Conservation (phyloP, 2,797 vertebrate genomes). For the Characodon lateralis region DNA sequence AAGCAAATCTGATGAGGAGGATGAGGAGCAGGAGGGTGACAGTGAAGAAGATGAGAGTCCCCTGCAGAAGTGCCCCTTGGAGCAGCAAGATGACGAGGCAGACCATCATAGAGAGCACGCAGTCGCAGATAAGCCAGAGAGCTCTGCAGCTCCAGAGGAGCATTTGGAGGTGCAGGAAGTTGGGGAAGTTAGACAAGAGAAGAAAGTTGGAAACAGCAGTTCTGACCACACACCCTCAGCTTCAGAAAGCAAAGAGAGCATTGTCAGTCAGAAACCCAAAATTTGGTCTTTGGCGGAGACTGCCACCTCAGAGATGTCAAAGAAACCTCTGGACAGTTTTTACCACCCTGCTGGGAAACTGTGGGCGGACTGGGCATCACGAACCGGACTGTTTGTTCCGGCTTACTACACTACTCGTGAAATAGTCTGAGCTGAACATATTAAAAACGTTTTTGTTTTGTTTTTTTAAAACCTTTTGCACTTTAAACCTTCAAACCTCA, state of each 20-base stretch:
- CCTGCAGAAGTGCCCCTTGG: slow-evolving; percentile 62
- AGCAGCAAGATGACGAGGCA: slow-evolving; percentile 63
- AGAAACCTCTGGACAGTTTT: slow-evolving; percentile 56
- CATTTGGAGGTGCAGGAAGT: slow-evolving; percentile 44
- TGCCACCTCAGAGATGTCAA: slow-evolving; percentile 83
- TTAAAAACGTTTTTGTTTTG: slow-evolving; percentile 35
- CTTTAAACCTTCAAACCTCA: slow-evolving; percentile 74
- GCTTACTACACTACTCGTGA: slow-evolving; percentile 63
- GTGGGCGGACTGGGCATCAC: slow-evolving; percentile 81
- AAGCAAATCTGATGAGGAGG: slow-evolving; percentile 81
- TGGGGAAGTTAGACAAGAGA: slow-evolving; percentile 16
- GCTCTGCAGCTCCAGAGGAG: slow-evolving; percentile 38
- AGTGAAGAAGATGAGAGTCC: slow-evolving; percentile 72
- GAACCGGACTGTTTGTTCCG: slow-evolving; percentile 71
- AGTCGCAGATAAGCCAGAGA: slow-evolving; percentile 38
- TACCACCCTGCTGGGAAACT: slow-evolving; percentile 67
- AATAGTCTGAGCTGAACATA: slow-evolving; percentile 53
- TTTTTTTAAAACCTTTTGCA: slow-evolving; percentile 64
- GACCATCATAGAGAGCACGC: slow-evolving; percentile 47
- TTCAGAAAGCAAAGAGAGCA: slow-evolving; percentile 74
- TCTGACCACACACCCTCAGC: slow-evolving; percentile 34
- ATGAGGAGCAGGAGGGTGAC: slow-evolving; percentile 70
- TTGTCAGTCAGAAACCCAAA: slow-evolving; percentile 86
- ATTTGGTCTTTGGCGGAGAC: slow-evolving; percentile 98
- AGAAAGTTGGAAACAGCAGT: slow-evolving; percentile 43